Percentiles rank a stretch among this genome's conserved stretches.
Evolutionary conservation across 2,888 invertebrate genomes (phyloP).

Genomic region (Ophonus ardosiacus): DNA sequence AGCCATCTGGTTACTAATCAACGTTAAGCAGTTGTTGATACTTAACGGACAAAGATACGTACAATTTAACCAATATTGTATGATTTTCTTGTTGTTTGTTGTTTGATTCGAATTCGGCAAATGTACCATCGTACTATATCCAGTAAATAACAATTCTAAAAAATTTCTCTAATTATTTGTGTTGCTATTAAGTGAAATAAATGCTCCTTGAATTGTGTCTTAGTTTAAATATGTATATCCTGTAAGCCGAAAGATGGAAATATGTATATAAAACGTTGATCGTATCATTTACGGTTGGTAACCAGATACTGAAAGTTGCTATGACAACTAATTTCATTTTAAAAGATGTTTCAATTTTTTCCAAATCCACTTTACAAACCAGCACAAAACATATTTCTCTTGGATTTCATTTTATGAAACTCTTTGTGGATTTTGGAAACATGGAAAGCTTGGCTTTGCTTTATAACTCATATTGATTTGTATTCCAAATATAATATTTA

Average conservation of each 20-base stretch:
- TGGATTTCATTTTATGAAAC: neutral
- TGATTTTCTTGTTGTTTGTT: too few relatives aligned
- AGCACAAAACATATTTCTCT: neutral
- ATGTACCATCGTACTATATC: too few relatives aligned
- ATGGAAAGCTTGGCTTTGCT: neutral
- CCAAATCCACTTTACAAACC: neutral
- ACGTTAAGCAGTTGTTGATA: too few relatives aligned
- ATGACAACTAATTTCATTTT: conserved; percentile 19
- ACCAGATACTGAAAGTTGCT: conserved; percentile 9
- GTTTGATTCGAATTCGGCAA: too few relatives aligned
- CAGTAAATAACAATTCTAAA: too few relatives aligned
- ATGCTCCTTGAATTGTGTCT: too few relatives aligned
- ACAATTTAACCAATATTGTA: too few relatives aligned
- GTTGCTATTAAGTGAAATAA: too few relatives aligned
- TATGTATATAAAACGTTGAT: conserved; percentile 5
- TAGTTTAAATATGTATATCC: too few relatives aligned
- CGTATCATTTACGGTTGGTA: neutral
- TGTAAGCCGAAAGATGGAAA: neutral
- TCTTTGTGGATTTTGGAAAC: neutral
- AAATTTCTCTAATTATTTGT: too few relatives aligned
- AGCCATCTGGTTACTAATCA: too few relatives aligned
- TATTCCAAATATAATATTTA: neutral
- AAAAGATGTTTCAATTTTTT: conserved; percentile 9
- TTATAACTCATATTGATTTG: neutral
- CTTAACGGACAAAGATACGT: too few relatives aligned